These are phyloP conservation scores for Drosophila elegans DNA, from an alignment of 1,140 invertebrate genomes.

Conservation along the genomic window DNA sequence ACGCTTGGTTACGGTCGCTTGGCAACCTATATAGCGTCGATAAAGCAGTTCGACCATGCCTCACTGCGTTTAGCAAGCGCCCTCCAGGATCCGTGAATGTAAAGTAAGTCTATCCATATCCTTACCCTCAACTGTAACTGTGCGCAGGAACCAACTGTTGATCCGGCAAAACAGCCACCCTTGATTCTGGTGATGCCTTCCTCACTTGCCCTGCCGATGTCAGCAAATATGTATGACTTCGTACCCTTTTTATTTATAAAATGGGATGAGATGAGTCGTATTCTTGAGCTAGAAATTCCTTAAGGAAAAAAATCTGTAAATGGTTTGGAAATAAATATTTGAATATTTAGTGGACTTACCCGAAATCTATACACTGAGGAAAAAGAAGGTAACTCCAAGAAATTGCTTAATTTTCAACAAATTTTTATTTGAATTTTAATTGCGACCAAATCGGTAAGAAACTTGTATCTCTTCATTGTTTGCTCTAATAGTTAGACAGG, in stretches of 20 bases:
- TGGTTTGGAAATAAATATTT: no score
- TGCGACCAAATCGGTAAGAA: no score
- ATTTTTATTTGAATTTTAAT: no score
- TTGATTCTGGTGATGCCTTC: conserved; percentile 31
- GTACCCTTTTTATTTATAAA: not conserved
- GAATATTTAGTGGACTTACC: no score
- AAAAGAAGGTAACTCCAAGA: no score
- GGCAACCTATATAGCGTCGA: conserved; percentile 72
- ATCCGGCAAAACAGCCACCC: conserved; percentile 19
- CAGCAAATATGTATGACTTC: not conserved
- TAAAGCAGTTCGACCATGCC: conserved; percentile 64
- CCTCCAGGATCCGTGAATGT: not conserved
- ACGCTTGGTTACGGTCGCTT: conserved; percentile 77
- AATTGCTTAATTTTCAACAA: no score
- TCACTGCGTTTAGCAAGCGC: conserved; percentile 34
- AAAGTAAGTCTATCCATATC: conserved; percentile 30
- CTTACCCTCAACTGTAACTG: not conserved
- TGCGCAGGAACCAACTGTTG: conserved; percentile 33
- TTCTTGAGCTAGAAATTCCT: no score
- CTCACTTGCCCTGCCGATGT: conserved; percentile 14
- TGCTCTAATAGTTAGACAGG: not conserved
- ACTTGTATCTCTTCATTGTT: no score
- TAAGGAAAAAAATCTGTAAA: no score
- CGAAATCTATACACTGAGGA: no score
- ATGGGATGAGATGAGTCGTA: no score